A percentile compares a stretch with the other conserved stretches of the same genome.
phyloP scores from a whole-genome alignment of 2,113 vertebrate species.

The Anoplopoma fimbria region DNA sequence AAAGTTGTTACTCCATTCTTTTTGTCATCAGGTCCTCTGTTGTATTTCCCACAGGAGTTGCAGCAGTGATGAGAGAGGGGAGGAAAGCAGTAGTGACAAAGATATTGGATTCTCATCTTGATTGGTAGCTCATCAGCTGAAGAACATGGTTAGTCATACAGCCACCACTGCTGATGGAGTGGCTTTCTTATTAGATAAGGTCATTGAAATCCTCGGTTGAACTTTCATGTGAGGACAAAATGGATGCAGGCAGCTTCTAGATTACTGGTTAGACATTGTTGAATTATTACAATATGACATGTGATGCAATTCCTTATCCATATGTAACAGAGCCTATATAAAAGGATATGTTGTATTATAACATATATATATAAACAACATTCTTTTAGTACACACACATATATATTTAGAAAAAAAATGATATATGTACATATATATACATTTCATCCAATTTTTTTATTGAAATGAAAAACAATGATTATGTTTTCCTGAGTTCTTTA shows the following conservation, averaged over 20 bases:
- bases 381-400: too few species aligned
- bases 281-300: not conserved
- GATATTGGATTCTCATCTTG: not conserved
- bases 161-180: not conserved
- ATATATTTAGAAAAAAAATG: too few species aligned
- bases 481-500: not conserved
- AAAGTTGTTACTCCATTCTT: not conserved
- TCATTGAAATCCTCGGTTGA: not conserved
- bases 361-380: too few species aligned
- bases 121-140: not conserved
- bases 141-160: not conserved
- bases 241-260: not conserved
- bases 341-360: too few species aligned
- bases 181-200: not conserved
- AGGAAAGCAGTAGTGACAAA: not conserved
- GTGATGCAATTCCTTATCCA: too few species aligned
- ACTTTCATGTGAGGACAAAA: not conserved
- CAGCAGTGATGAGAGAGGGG: not conserved
- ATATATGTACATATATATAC: too few species aligned
- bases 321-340: too few species aligned
- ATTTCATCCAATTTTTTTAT: too few species aligned
- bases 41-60: conserved; percentile 26
- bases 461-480: too few species aligned
- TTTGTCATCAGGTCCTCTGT: not conserved
- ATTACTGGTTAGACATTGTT: not conserved